These are phyloP conservation scores for Ciconia stormi DNA, from an alignment of 2,113 vertebrate genomes.

Conservation along the genomic window DNA sequence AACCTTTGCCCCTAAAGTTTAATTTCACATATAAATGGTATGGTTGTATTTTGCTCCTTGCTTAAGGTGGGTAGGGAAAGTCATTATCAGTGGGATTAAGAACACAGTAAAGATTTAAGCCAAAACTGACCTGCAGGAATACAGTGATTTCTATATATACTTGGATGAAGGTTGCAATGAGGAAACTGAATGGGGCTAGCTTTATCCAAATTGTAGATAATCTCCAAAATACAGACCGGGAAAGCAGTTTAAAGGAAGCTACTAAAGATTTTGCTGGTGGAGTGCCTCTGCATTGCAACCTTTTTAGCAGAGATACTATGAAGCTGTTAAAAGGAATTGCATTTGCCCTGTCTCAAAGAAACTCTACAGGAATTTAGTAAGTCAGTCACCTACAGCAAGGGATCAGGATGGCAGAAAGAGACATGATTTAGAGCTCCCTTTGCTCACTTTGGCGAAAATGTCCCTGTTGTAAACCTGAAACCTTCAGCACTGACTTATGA, in stretches of 20 bases:
- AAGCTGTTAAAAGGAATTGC: not conserved
- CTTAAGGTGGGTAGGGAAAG: not conserved
- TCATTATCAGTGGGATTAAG: not conserved
- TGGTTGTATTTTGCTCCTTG: not conserved
- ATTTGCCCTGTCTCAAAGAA: not conserved
- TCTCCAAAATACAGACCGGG: not conserved
- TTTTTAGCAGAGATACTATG: not conserved
- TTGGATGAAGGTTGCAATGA: not conserved
- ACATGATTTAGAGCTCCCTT: not conserved
- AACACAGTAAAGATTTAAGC: not conserved
- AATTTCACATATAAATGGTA: not conserved
- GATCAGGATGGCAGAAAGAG: not conserved
- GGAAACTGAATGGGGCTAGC: not conserved
- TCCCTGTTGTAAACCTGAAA: not conserved
- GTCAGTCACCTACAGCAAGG: not conserved
- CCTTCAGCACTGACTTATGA: not conserved
- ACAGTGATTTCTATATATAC: not conserved
- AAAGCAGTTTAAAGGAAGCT: not conserved
- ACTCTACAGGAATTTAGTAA: not conserved
- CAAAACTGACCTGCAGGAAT: not conserved
- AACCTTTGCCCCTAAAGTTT: not conserved
- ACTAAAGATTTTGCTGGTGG: not conserved
- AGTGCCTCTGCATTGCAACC: not conserved
- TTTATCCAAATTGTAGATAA: not conserved
- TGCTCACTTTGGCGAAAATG: rapidly evolving